These are phyloP conservation scores for Criorhina ranunculi DNA, from an alignment of 2,888 invertebrate species.

Conservation along the genomic window DNA sequence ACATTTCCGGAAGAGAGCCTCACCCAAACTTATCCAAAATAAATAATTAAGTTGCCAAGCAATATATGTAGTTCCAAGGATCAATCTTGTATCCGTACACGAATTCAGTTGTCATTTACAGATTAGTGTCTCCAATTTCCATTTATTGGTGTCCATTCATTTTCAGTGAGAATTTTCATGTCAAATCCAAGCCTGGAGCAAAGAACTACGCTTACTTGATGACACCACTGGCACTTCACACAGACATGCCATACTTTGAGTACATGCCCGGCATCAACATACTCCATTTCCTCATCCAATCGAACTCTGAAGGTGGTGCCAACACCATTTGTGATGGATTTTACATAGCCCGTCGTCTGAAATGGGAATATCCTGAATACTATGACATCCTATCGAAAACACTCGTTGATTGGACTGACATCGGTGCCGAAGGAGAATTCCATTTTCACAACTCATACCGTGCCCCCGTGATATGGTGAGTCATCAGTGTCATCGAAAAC, in stretches of 20 bases:
- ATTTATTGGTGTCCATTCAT: not conserved
- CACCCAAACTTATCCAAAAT: too few relatives aligned
- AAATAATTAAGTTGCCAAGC: too few relatives aligned
- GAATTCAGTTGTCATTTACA: too few relatives aligned
- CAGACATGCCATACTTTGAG: slow-evolving; percentile 90
- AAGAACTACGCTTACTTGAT: slow-evolving; percentile 90
- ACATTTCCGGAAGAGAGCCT: too few relatives aligned
- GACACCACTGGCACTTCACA: slow-evolving; percentile 88
- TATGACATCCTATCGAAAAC: slow-evolving; percentile 86
- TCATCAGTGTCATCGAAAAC: slow-evolving; percentile 6
- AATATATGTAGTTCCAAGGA: too few relatives aligned
- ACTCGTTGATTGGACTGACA: slow-evolving; percentile 90
- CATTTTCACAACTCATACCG: slow-evolving; percentile 87
- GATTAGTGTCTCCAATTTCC: too few relatives aligned
- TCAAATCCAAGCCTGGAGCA: slow-evolving; percentile 88
- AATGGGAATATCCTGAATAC: slow-evolving; percentile 85
- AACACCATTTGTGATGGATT: slow-evolving; percentile 89
- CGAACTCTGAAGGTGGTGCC: slow-evolving; percentile 87
- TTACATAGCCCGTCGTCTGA: slow-evolving; percentile 87
- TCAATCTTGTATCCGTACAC: too few relatives aligned
- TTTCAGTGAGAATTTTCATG: slow-evolving; percentile 87
- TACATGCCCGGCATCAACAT: slow-evolving; percentile 90
- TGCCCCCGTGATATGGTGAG: slow-evolving; percentile 87
- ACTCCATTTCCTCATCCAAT: slow-evolving; percentile 89
- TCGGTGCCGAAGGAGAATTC: slow-evolving; percentile 87